Conservation (phyloP, 2,888 invertebrate species). For the Arctia plantaginis region DNA sequence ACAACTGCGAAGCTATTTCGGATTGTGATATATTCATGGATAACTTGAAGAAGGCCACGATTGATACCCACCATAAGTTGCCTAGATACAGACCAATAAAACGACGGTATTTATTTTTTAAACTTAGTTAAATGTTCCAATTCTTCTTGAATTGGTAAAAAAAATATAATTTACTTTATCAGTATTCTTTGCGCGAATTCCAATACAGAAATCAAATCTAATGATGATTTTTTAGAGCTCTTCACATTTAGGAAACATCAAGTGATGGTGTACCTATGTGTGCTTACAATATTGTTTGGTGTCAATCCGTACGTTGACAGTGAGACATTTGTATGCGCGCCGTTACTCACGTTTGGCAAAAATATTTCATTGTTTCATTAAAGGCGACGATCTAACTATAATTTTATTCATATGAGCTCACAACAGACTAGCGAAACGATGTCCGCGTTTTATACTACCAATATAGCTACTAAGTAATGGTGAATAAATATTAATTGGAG, state of each 20-base stretch:
- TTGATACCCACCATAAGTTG: background rate
- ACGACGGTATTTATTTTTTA: background rate
- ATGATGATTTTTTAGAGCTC: background rate
- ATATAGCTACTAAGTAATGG: background rate
- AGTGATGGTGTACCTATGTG: conserved; percentile 17
- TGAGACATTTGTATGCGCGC: conserved; percentile 55
- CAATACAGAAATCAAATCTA: conserved; percentile 13
- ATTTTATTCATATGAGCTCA: conserved; percentile 44
- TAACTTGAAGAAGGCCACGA: background rate
- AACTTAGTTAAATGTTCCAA: background rate
- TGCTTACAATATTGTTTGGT: conserved; percentile 35
- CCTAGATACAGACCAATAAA: background rate
- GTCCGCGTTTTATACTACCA: conserved; percentile 11
- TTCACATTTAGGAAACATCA: background rate
- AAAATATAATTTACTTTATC: background rate
- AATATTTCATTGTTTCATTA: conserved; percentile 77
- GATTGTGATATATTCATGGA: background rate
- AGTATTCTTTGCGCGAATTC: conserved; percentile 5
- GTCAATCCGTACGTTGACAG: conserved; percentile 27
- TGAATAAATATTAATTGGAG: background rate
- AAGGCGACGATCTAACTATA: conserved; percentile 53
- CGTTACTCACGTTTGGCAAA: conserved; percentile 51
- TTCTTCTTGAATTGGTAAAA: background rate
- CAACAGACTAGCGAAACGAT: conserved; percentile 18
- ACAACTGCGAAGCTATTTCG: background rate